Base-by-base conservation (phyloP, 2,888 invertebrate species). In the Hyposoter didymator region DNA sequence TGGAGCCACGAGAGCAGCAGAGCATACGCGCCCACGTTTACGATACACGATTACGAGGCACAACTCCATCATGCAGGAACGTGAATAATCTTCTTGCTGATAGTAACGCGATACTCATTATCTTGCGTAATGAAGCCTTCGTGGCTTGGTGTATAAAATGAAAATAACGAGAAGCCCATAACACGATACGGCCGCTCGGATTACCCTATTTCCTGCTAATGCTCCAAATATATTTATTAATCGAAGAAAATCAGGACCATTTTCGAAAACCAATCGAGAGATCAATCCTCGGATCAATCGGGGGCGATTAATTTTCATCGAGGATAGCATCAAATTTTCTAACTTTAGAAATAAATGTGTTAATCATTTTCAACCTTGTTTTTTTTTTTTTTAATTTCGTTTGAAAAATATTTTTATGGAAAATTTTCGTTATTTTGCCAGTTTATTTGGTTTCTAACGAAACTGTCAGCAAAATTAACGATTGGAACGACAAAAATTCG, bases 31-130 rank as follows among this genome's bases (percentile, higher is more conserved):
- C n/a, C n/a, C 45, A 17, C 19, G 70, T 66, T 28, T 52, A 43
- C 39, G 59, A 55, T 39, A 67, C 76, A 67, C 76, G 66, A 76
- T 76, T 67, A 67, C 35, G 6, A 17, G 39, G 47, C 52, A 28
- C 45, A 17, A 1, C 52, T 52, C 66, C 67, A 67, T 76, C 47
- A 45, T 59, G 69, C 28, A 47, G 67, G 39, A 39, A 39, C 64
- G 75, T 59, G 47, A 39, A 72, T 64, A 43, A 52, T 66, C 75
- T 28, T 66, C 75, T 28, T 28, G 45, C 28, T 47, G 62, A 75
- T 49, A 64, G 45, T 73, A 73, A 80, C 49, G n/a, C 72, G 64
- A 80, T 73, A 72, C 22, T 64, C 64, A 73, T 64, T 39, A 49
- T 73, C 62, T 72, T 49, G 47, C 49, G 47, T 70, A 78, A 59